phyloP scores from a whole-genome alignment of 2,797 vertebrate species.

The Coreius guichenoti region DNA sequence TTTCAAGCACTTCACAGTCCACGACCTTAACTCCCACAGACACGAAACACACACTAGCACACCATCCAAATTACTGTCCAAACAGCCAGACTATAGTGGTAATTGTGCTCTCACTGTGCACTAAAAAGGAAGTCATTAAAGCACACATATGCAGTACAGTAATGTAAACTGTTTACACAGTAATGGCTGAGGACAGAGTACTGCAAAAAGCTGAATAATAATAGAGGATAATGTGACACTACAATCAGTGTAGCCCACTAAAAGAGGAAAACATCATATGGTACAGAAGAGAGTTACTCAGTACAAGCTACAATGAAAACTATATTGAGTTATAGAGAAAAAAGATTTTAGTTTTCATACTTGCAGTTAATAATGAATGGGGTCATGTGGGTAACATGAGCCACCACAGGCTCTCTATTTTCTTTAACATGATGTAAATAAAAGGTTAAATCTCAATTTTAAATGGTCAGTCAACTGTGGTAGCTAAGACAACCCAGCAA shows the following conservation, averaged over 20 bases:
- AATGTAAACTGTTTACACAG: constrained; percentile 27
- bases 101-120: constrained; percentile 2
- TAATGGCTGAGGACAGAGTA: constrained; percentile 13
- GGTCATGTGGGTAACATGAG: background rate
- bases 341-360: background rate
- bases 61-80: constrained; percentile 19
- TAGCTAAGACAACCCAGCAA: background rate
- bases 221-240: constrained; percentile 38
- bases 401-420: background rate
- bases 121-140: constrained; percentile 18
- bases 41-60: constrained; percentile 8
- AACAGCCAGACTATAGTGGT: background rate
- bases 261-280: background rate
- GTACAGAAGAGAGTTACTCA: background rate
- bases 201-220: constrained; percentile 27
- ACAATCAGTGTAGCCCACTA: constrained; percentile 3
- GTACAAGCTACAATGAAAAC: background rate
- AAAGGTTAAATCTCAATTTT: background rate
- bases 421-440: background rate
- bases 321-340: background rate
- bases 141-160: constrained; percentile 22
- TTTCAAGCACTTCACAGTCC: constrained; percentile 40
- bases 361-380: background rate
- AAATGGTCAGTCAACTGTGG: background rate
- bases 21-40: constrained; percentile 28